These are phyloP conservation scores for Antigone vipio DNA, from an alignment of 2,113 vertebrate species.

Conservation along the genomic window DNA sequence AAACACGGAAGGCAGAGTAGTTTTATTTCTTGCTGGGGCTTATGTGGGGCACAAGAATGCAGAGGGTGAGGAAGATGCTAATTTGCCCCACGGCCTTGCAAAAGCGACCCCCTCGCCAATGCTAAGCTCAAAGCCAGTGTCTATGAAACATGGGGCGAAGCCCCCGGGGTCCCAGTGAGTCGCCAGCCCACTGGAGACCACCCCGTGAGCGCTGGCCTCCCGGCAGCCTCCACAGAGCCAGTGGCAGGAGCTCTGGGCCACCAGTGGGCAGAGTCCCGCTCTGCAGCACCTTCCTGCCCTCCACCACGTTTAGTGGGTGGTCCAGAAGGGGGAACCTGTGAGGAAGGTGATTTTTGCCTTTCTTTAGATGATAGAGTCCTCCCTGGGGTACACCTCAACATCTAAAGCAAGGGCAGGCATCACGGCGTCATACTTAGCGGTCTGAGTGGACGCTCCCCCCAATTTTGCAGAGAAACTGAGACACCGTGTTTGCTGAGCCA, in stretches of 20 bases:
- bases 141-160: neutral
- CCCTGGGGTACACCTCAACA: neutral
- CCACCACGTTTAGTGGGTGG: neutral
- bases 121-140: neutral
- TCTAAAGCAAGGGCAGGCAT: neutral
- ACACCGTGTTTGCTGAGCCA: neutral
- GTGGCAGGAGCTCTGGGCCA: neutral
- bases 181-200: neutral
- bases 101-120: rapidly evolving
- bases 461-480: neutral
- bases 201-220: rapidly evolving
- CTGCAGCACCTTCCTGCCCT: neutral
- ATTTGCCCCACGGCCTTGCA: neutral
- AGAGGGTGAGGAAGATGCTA: neutral
- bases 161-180: rapidly evolving
- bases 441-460: neutral
- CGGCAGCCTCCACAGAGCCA: neutral
- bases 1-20: conserved; percentile 2
- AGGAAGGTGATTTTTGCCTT: neutral
- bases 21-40: neutral
- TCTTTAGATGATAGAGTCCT: neutral
- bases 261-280: rapidly evolving
- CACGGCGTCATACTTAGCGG: rapidly evolving
- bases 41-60: rapidly evolving
- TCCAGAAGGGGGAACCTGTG: neutral